A percentile compares a stretch with the other conserved stretches of the same genome.
phyloP scores from a whole-genome alignment of 2,797 vertebrate species.

The Sebastes cheni region DNA sequence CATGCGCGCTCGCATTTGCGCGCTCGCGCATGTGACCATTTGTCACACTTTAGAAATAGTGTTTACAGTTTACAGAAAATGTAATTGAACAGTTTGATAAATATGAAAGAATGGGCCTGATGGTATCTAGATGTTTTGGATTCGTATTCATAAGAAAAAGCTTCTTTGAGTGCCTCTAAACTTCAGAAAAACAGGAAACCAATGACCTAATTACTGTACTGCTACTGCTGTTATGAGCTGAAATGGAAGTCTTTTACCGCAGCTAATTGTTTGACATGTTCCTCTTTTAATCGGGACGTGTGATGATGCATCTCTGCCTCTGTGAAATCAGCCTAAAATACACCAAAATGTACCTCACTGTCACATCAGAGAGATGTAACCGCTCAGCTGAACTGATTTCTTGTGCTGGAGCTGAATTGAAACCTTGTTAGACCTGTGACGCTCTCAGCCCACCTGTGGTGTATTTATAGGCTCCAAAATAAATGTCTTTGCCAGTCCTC shows the following conservation, averaged over 20 bases:
- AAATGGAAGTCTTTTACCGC: neutral
- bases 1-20: no score
- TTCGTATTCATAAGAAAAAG: neutral
- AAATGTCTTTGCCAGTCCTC: conserved; percentile 24
- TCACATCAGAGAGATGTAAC: neutral
- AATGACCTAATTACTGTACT: neutral
- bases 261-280: neutral
- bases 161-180: neutral
- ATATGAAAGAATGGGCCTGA: neutral
- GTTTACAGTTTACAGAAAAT: neutral
- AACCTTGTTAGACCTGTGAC: neutral
- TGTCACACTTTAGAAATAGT: neutral
- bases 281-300: neutral
- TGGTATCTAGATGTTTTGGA: neutral
- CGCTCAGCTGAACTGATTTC: neutral
- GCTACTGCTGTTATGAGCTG: neutral
- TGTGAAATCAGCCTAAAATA: neutral
- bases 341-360: neutral
- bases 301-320: neutral
- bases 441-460: conserved; percentile 11
- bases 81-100: no score
- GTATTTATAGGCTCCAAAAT: conserved; percentile 21
- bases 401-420: conserved; percentile 8
- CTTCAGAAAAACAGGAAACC: neutral
- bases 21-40: neutral